Evolutionary conservation across 1,140 invertebrate genomes (phyloP).

Genomic region (Proales similis): DNA sequence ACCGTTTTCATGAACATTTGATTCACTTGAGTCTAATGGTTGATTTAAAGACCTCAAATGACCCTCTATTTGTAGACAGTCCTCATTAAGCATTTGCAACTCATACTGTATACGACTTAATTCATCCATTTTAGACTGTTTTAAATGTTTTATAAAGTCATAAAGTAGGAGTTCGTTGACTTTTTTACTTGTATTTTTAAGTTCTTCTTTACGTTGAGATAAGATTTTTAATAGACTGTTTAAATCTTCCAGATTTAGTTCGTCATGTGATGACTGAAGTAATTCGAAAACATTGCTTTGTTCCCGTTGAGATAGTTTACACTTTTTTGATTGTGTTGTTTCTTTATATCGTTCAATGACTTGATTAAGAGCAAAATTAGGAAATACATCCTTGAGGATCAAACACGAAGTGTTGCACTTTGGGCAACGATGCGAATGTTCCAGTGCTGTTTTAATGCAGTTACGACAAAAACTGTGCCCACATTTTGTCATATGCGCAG

Average conservation of each 20-base stretch:
- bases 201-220: conserved; percentile 30
- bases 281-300: conserved; percentile 1
- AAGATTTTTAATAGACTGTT: conserved; percentile 15
- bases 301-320: conserved; percentile 2
- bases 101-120: conserved; percentile 42
- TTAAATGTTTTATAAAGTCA: conserved; percentile 36
- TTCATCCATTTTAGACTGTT: conserved; percentile 40
- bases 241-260: conserved; percentile 28
- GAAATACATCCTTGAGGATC: conserved; percentile 69
- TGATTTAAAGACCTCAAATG: conserved; percentile 13
- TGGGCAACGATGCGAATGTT: conserved; percentile 72
- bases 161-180: conserved; percentile 30
- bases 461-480: conserved; percentile 77
- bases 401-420: conserved; percentile 71
- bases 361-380: conserved; percentile 77
- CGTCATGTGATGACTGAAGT: conserved; percentile 7
- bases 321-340: conserved; percentile 51
- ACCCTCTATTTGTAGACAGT: conserved; percentile 40
- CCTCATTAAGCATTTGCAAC: conserved; percentile 41
- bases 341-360: conserved; percentile 65
- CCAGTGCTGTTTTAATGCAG: conserved; percentile 72
- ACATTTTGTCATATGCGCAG: conserved; percentile 83
- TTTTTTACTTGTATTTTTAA: conserved; percentile 36
- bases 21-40: neutral
- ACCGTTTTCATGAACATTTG: neutral